Conservation (phyloP, 2,113 vertebrate genomes). For the Meles meles region DNA sequence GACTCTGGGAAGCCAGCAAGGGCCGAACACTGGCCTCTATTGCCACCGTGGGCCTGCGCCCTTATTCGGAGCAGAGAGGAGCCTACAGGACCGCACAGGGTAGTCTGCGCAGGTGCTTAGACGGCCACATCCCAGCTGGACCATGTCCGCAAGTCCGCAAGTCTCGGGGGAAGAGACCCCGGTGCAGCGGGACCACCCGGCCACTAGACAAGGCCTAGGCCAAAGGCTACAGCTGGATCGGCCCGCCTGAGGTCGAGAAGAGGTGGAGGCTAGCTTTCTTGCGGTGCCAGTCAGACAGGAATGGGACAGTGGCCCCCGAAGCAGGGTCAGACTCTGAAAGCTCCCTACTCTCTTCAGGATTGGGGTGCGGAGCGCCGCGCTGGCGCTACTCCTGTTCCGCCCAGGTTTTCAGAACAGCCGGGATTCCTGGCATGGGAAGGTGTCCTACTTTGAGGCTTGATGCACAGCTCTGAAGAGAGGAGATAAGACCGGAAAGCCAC, state of each 20-base stretch:
- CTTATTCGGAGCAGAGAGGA: not conserved
- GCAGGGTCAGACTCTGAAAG: not conserved
- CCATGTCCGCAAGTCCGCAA: not conserved
- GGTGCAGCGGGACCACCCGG: not conserved
- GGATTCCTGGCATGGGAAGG: not conserved
- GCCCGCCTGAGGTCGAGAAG: not conserved
- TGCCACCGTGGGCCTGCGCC: not conserved
- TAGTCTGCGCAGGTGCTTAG: not conserved
- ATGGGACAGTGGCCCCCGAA: not conserved
- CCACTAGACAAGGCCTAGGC: not conserved
- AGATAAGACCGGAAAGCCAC: accelerated
- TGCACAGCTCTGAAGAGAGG: not conserved
- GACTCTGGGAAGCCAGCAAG: not conserved
- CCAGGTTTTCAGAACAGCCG: not conserved
- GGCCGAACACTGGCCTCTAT: not conserved
- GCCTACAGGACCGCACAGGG: too few species aligned
- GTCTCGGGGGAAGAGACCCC: not conserved
- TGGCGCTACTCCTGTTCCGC: accelerated
- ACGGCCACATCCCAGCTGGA: not conserved
- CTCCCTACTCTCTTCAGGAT: too few species aligned
- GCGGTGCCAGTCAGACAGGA: not conserved
- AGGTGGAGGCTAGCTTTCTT: not conserved
- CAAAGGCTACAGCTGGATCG: not conserved
- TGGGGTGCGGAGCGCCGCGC: not conserved
- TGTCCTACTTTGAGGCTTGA: not conserved